phyloP scores from a whole-genome alignment of 2,113 vertebrate species.

The Eupsittula cactorum region DNA sequence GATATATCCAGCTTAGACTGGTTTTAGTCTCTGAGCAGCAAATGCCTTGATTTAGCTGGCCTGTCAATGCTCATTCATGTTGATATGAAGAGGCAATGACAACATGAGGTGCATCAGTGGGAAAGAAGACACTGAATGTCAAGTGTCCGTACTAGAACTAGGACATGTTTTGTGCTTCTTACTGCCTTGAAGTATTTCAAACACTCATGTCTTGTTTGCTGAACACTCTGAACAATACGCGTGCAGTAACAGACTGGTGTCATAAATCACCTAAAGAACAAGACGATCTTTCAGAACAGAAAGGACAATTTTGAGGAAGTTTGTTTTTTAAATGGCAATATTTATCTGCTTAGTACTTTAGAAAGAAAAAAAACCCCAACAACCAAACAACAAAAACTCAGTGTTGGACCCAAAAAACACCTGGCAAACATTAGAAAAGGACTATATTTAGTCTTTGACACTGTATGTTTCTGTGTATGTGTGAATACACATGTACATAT shows the following conservation, averaged over 20 bases:
- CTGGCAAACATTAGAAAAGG: not conserved
- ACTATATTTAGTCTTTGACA: not conserved
- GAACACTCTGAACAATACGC: conserved; percentile 54
- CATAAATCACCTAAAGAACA: conserved; percentile 65
- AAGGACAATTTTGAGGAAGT: conserved; percentile 62
- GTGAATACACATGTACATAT: not conserved
- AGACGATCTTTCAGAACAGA: conserved; percentile 54
- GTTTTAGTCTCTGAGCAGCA: not conserved
- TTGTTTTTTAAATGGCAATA: conserved; percentile 47
- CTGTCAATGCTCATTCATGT: not conserved
- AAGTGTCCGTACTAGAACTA: not conserved
- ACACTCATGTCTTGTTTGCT: conserved; percentile 62
- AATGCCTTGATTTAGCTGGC: not conserved
- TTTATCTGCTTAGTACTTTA: conserved; percentile 22
- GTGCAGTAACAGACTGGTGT: conserved; percentile 11
- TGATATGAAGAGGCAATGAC: not conserved
- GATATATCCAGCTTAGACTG: not conserved
- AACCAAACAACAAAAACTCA: not conserved
- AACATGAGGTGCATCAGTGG: not conserved
- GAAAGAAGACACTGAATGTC: conserved; percentile 32
- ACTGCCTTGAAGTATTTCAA: conserved; percentile 52
- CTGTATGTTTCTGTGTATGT: not conserved
- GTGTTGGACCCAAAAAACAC: not conserved
- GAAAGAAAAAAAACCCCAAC: not conserved
- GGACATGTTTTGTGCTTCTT: conserved; percentile 10